Evolutionary conservation across 2,113 vertebrate genomes (phyloP).

Genomic region (Perognathus longimembris): DNA sequence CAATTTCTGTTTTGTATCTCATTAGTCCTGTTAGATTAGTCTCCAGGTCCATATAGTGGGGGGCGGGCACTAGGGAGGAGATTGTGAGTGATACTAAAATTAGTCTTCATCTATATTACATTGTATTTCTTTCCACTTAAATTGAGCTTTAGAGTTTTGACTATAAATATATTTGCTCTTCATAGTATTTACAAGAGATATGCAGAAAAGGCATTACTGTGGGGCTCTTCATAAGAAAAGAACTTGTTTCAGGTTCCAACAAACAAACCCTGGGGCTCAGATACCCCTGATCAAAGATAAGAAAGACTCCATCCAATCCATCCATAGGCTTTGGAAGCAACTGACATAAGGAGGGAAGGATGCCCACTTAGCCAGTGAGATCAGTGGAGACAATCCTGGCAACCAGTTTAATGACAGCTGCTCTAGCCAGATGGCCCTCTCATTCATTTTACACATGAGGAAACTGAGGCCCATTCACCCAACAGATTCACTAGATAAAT

Average conservation of each 20-base stretch:
- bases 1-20: conserved; percentile 2
- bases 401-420: conserved; percentile 76
- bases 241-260: conserved; percentile 30
- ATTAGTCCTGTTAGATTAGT: neutral
- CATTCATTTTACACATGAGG: conserved; percentile 76
- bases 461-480: conserved; percentile 78
- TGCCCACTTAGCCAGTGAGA: conserved; percentile 59
- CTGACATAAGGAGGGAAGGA: conserved; percentile 56
- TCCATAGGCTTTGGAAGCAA: conserved; percentile 15
- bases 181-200: conserved; percentile 12
- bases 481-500: conserved; percentile 62
- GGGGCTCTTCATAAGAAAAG: neutral
- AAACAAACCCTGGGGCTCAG: neutral
- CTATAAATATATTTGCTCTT: conserved; percentile 40
- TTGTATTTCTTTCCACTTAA: conserved; percentile 35
- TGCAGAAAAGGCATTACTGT: conserved; percentile 20
- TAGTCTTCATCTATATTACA: neutral
- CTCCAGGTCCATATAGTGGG: neutral
- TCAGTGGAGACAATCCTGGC: conserved; percentile 71
- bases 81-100: neutral
- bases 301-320: neutral
- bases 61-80: neutral
- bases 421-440: conserved; percentile 75
- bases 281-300: conserved; percentile 39
- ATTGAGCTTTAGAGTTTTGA: neutral